Base-by-base conservation (phyloP, 30 jellyfish, hydroid and myxozoan genomes). In the Turritopsis dohrnii region DNA sequence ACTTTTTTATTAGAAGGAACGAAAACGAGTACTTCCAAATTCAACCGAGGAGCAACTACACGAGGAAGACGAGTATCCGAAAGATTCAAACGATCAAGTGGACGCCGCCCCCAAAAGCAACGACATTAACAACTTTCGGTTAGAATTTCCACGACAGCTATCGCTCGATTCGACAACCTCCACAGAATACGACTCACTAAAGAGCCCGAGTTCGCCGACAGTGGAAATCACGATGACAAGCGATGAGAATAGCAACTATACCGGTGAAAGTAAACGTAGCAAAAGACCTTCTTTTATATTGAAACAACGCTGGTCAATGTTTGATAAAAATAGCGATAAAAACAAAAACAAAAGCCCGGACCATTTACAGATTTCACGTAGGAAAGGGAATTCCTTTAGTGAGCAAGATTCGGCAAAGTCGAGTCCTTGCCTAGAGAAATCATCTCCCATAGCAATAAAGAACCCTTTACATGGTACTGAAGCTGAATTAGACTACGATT, bases 251-350 rank as follows among this genome's bases (percentile, higher is more conserved):
- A 41, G 60, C 13, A 41, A 41, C 13, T 41, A 41, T 21, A 69
- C 8, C 28, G 22, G 77, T 19, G 77, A 69, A 7, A n/a, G 16
- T 9, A 41, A 41, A 41, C 60, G 60, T 3, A 41, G 60, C 13
- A 41, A 69, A 69, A 27, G 81, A 21, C 31, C 52, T 25, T 30
- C 74, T 18, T 53, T 53, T 53, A 19, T 52, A 9, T 52, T 21
- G 41, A 80, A 80, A 80, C 75, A 80, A 25, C 65, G 87, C 16
- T 80, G 87, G 87, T 80, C 87, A n/a, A 80, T 80, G 87, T 69
- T 80, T 8, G 87, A 80, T 52, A 31, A 28, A 22, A 53, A 52
- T 28, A 53, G 29, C 54, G 87, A 80, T 26, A 80, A 53, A 80
- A 53, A 69, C 28, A 27, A 69, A 23, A 69, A 69, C 9, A 23